These are phyloP conservation scores for Leptopilina myrica DNA, from an alignment of 2,888 invertebrate genomes.

Conservation along the genomic window DNA sequence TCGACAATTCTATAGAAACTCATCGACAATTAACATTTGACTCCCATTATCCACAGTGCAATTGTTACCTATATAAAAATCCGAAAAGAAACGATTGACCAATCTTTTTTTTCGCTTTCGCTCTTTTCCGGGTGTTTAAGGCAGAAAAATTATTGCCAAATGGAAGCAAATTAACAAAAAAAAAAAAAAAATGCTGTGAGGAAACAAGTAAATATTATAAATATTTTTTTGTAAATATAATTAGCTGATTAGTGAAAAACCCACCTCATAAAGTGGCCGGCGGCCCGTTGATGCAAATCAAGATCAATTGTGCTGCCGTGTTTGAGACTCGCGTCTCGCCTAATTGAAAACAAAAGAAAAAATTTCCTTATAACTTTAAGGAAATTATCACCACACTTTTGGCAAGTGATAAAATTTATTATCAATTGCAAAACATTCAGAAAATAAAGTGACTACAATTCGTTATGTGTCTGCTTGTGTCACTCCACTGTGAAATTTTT, in stretches of 20 bases:
- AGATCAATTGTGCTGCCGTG: slow-evolving; percentile 85
- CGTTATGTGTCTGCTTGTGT: slow-evolving; percentile 16
- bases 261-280: slow-evolving; percentile 87
- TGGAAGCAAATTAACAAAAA: not conserved
- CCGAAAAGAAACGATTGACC: too few species aligned
- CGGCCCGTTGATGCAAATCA: slow-evolving; percentile 85
- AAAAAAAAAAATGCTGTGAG: not conserved
- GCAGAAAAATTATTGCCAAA: too few species aligned
- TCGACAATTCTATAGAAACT: too few species aligned
- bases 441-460: not conserved
- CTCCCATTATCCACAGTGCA: too few species aligned
- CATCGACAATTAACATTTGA: too few species aligned
- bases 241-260: slow-evolving; percentile 39
- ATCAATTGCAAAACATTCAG: not conserved
- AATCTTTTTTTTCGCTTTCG: too few species aligned
- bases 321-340: slow-evolving; percentile 69
- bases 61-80: too few species aligned
- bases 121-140: too few species aligned
- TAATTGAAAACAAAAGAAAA: not conserved
- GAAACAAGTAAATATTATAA: too few species aligned
- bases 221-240: not conserved
- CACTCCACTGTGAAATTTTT: slow-evolving; percentile 19
- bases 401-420: slow-evolving; percentile 12
- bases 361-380: slow-evolving; percentile 23
- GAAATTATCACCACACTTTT: slow-evolving; percentile 5